Conservation (phyloP, 2,888 invertebrate species). For the Epirrhoe alternata region DNA sequence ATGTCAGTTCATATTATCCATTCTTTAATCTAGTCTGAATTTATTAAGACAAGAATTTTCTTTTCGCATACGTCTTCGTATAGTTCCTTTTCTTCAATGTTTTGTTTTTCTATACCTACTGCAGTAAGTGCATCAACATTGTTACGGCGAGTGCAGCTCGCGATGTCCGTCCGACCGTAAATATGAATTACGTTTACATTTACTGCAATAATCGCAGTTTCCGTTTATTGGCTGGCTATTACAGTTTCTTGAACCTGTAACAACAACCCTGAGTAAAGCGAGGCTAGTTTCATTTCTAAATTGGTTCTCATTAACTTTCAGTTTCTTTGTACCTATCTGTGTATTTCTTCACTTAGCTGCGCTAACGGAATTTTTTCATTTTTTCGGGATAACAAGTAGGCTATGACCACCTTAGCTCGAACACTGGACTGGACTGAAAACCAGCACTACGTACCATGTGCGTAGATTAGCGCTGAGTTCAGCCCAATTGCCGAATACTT, state of each 20-base stretch:
- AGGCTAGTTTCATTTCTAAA: constrained; percentile 4
- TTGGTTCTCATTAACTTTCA: background rate
- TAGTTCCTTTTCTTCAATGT: background rate
- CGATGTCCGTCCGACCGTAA: constrained; percentile 40
- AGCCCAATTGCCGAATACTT: too few relatives aligned
- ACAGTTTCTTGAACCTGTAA: constrained; percentile 20
- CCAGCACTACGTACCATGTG: too few relatives aligned
- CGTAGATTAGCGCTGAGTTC: too few relatives aligned
- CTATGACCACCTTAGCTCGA: too few relatives aligned
- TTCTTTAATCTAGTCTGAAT: too few relatives aligned
- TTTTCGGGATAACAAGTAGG: background rate
- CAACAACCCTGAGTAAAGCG: constrained; percentile 13
- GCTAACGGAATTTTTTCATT: background rate
- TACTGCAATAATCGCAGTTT: constrained; percentile 36
- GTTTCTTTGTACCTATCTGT: background rate
- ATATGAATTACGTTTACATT: constrained; percentile 36
- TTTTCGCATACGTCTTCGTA: too few relatives aligned
- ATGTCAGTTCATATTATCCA: too few relatives aligned
- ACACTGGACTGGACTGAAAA: too few relatives aligned
- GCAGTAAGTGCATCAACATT: constrained; percentile 23
- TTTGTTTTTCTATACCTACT: constrained; percentile 7
- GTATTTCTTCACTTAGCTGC: background rate
- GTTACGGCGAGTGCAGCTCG: constrained; percentile 38
- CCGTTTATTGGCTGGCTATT: constrained; percentile 28
- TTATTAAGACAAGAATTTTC: too few relatives aligned